Base-by-base conservation (phyloP, 2,888 invertebrate genomes). In the Napeogenes inachia region DNA sequence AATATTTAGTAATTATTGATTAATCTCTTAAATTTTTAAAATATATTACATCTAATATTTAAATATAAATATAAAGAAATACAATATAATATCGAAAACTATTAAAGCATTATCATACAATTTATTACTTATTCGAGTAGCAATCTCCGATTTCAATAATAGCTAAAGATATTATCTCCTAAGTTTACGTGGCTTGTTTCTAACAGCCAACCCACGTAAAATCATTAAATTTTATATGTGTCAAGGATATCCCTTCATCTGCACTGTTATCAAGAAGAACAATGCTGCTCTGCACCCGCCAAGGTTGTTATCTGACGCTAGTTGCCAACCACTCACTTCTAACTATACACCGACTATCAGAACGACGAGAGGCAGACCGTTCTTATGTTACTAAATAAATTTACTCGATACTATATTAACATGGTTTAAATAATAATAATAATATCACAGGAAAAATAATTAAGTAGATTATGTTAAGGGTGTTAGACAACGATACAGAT, bases 231-330 rank as follows among this genome's bases (percentile, higher is more conserved):
- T 30, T 50, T 50, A 59, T 61, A 64, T 57, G 57, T 64, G 64
- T 61, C 64, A 67, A 67, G 66, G 63, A 38, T 53, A 60, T 60
- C 56, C 60, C 63, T 63, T 63, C 63, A 63, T 57, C 57, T 60
- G 56, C 54, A 54, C 32, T 35, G 54, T 57, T 63, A 57, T 54
- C 57, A 65, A 54, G 64, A 68, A 68, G 64, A 68, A 70, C 66
- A 66, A 70, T 68, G 65, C 68, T 63, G 65, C 62, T 55, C 56
- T 58, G 60, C 63, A 64, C 61, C 62, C 66, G 65, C 63, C 64
- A 67, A 63, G 66, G 70, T 62, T 63, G 45, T 56, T n/a, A 30
- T 42, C 13, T 45, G 32, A 56, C 38, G 30, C 8, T 30, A 30
- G 10, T 30, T 10, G 30, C 8, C 13, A 21, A 47, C 47, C 30